Conservation (phyloP, 2,113 vertebrate species). For the Tachysurus fulvidraco region DNA sequence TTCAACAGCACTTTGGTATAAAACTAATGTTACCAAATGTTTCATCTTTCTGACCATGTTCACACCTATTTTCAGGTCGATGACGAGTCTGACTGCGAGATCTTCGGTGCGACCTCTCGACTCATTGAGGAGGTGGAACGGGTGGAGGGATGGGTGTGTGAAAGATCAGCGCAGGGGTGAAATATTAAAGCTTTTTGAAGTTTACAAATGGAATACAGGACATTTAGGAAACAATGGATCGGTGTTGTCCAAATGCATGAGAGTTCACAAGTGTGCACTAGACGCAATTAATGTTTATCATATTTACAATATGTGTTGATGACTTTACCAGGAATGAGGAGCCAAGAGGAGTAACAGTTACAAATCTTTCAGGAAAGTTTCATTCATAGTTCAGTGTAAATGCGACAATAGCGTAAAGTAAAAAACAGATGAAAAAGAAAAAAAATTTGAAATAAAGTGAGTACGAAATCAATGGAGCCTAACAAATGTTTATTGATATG, state of each 20-base stretch:
- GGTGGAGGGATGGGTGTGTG: conserved; percentile 20
- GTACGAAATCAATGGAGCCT: background rate
- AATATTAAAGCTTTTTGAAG: background rate
- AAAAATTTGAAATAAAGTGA: background rate
- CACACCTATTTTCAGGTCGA: background rate
- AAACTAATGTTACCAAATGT: no score
- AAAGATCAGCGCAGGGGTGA: background rate
- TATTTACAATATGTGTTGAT: background rate
- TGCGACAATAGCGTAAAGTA: no score
- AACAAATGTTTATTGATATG: background rate
- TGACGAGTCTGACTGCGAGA: background rate
- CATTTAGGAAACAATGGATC: background rate
- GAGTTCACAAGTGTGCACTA: background rate
- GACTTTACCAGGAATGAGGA: background rate
- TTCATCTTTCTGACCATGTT: background rate
- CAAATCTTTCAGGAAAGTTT: no score
- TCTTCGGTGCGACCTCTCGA: background rate
- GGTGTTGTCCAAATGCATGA: background rate
- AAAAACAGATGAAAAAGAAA: no score
- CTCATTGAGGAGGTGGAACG: background rate
- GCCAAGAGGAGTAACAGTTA: background rate
- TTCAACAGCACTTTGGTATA: no score
- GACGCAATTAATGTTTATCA: background rate
- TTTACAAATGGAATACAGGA: background rate
- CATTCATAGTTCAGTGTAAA: background rate